phyloP scores from a whole-genome alignment of 23 tunicate species.

The Aplidium turbinatum region DNA sequence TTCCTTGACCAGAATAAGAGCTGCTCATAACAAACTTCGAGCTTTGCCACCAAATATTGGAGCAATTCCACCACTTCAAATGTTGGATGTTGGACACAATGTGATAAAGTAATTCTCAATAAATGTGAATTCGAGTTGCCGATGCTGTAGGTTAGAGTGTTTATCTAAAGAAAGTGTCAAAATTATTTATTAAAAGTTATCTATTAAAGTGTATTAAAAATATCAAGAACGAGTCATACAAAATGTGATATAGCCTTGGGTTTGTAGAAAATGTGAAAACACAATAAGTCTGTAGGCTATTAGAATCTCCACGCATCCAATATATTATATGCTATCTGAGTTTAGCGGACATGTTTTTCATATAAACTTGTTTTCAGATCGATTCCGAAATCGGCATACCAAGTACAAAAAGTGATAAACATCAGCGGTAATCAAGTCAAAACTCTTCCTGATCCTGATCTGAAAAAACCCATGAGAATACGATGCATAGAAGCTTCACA shows the following conservation, averaged over 20 bases:
- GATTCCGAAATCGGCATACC: constrained; percentile 75
- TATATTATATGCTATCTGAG: background rate
- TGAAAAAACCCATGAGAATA: constrained; percentile 47
- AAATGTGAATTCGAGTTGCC: too few relatives aligned
- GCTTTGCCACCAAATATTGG: constrained; percentile 72
- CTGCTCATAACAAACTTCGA: constrained; percentile 74
- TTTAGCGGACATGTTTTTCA: background rate
- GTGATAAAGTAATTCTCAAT: constrained; percentile 64
- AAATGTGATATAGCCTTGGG: too few relatives aligned
- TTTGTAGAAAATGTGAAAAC: too few relatives aligned
- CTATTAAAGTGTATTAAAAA: too few relatives aligned
- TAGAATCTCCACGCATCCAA: background rate
- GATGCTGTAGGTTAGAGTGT: too few relatives aligned
- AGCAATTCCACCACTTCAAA: constrained; percentile 44
- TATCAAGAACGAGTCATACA: too few relatives aligned
- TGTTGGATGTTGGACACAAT: constrained; percentile 70
- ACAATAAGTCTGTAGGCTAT: background rate
- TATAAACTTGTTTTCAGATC: constrained; percentile 29
- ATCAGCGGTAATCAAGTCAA: constrained; percentile 47
- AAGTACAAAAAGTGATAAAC: constrained; percentile 61
- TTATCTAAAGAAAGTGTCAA: too few relatives aligned
- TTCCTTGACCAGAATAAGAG: constrained; percentile 41
- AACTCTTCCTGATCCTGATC: constrained; percentile 70
- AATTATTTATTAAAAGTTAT: too few relatives aligned
- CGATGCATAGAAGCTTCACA: constrained; percentile 65